Evolutionary conservation across 2,797 vertebrate species (phyloP).

Genomic region (Poeciliopsis presidionis): DNA sequence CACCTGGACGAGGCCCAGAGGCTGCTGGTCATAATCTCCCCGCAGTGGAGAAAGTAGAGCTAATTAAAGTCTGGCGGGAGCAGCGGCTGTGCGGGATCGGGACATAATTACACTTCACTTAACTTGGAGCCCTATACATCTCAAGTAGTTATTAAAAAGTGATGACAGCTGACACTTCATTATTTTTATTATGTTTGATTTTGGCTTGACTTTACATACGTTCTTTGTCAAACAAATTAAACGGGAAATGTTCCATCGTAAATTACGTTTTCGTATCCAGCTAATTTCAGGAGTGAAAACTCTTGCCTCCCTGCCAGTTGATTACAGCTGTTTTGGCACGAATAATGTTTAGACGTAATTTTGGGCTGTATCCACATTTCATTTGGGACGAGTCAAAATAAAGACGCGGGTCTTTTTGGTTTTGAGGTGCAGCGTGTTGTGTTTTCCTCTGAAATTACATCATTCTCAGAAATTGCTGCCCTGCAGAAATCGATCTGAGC

Average conservation of each 20-base stretch:
- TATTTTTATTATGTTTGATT: not conserved
- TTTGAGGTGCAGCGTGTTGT: not conserved
- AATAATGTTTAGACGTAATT: not conserved
- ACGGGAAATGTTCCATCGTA: not conserved
- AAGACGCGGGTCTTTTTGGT: not conserved
- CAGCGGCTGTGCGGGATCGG: constrained; percentile 51
- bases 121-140: constrained; percentile 38
- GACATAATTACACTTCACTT: constrained; percentile 68
- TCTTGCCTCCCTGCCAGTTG: not conserved
- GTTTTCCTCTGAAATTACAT: not conserved
- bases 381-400: not conserved
- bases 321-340: not conserved
- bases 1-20: constrained; percentile 54
- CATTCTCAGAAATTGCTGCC: not conserved
- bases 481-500: not conserved
- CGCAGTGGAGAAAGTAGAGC: constrained; percentile 56
- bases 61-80: constrained; percentile 71
- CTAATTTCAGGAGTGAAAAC: not conserved
- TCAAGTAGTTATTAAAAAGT: constrained; percentile 27
- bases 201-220: not conserved
- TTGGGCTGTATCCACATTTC: not conserved
- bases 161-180: constrained; percentile 18
- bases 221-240: constrained; percentile 12
- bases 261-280: not conserved
- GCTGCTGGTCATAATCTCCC: constrained; percentile 65